Percentiles rank a stretch among this genome's conserved stretches.
phyloP scores from a whole-genome alignment of 2,113 vertebrate genomes.

The Macaca nemestrina region DNA sequence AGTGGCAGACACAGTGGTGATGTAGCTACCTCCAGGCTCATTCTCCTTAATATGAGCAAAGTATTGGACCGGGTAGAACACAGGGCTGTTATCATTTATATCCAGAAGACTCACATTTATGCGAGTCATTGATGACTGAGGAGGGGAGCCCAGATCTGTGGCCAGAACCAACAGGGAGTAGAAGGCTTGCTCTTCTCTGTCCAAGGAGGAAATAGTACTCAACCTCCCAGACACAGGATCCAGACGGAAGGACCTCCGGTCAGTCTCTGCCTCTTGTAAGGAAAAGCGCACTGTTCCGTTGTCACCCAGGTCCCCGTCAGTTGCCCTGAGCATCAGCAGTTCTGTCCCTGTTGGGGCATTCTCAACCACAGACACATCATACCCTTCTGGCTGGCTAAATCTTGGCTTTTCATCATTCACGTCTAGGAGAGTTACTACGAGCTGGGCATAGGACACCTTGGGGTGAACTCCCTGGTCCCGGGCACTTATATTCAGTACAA shows the following conservation, averaged over 20 bases:
- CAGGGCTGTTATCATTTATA: constrained; percentile 95
- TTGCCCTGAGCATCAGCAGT: constrained; percentile 90
- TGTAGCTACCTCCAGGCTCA: constrained; percentile 92
- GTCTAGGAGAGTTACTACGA: constrained; percentile 93
- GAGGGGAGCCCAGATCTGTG: constrained; percentile 91
- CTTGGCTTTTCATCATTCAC: constrained; percentile 95
- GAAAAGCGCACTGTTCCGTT: constrained; percentile 95
- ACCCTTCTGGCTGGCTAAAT: constrained; percentile 88
- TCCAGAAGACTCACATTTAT: constrained; percentile 94
- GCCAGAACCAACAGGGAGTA: constrained; percentile 91
- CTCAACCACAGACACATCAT: constrained; percentile 90
- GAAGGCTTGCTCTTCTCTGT: constrained; percentile 91
- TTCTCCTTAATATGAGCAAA: constrained; percentile 98
- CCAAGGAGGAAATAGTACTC: constrained; percentile 89
- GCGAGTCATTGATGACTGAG: constrained; percentile 87
- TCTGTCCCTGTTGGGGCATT: constrained; percentile 91
- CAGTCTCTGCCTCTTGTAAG: constrained; percentile 88
- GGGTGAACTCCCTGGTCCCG: constrained; percentile 97
- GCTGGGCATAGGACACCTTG: constrained; percentile 93
- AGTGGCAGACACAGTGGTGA: constrained; percentile 92
- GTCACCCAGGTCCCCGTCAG: constrained; percentile 94
- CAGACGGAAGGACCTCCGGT: constrained; percentile 88
- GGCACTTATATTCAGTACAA: constrained; percentile 96
- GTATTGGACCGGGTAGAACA: constrained; percentile 97
- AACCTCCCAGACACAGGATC: constrained; percentile 90